These are phyloP conservation scores for Cnemophilus loriae DNA, from an alignment of 2,113 vertebrate genomes.

Conservation along the genomic window DNA sequence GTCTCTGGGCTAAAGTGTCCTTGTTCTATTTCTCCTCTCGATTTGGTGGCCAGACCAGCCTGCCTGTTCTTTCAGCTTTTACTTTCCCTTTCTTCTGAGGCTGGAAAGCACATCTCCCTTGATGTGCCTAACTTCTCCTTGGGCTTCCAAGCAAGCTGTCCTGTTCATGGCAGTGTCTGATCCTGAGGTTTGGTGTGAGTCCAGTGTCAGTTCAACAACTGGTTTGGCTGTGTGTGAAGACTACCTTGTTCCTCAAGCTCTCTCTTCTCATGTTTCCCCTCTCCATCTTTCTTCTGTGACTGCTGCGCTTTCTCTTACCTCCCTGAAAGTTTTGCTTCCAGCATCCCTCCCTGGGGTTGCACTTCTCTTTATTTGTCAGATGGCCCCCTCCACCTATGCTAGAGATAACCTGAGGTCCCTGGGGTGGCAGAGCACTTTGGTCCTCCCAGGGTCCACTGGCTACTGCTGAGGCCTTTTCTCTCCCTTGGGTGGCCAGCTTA, in stretches of 20 bases:
- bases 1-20: background rate
- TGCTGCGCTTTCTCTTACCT: background rate
- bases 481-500: background rate
- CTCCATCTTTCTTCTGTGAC: background rate
- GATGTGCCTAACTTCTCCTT: background rate
- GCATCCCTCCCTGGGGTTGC: background rate
- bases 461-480: background rate
- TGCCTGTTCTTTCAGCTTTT: background rate
- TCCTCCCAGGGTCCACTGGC: rapidly evolving
- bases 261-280: background rate
- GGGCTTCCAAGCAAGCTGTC: background rate
- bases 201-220: background rate
- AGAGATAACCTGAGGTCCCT: background rate
- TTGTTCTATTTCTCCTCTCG: background rate
- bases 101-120: background rate
- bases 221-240: background rate
- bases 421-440: background rate
- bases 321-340: background rate
- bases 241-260: background rate
- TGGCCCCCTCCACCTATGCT: background rate
- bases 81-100: background rate
- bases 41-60: background rate
- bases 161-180: background rate
- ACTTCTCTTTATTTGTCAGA: background rate
- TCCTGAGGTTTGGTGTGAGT: background rate